Percentiles rank a stretch among this genome's conserved stretches.
Evolutionary conservation across 1,140 invertebrate species (phyloP).

Genomic region (Sycobia sp.): DNA sequence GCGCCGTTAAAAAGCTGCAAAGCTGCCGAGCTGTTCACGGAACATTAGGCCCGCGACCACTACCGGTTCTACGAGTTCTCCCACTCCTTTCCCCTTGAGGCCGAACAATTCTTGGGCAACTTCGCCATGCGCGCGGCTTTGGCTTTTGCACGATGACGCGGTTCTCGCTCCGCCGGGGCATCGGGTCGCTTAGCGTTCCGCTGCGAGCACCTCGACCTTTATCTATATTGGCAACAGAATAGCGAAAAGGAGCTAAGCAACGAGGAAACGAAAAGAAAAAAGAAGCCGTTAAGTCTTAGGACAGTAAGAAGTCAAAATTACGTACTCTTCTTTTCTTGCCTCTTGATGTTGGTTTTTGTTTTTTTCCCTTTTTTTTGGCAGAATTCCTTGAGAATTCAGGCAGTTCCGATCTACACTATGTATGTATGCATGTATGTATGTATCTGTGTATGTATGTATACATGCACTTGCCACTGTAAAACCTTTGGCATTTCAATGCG

Average conservation of each 20-base stretch:
- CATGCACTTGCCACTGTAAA: neutral
- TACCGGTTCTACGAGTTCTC: conserved; percentile 49
- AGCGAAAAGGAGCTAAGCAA: too few relatives aligned
- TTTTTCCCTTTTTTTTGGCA: too few relatives aligned
- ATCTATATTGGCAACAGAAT: conserved; percentile 3
- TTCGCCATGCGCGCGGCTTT: neutral
- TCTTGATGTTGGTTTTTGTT: too few relatives aligned
- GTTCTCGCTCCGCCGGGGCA: conserved; percentile 26
- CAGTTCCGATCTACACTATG: too few relatives aligned
- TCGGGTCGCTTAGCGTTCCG: too few relatives aligned
- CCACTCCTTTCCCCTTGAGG: neutral
- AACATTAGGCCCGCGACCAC: conserved; percentile 36
- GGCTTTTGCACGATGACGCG: conserved; percentile 4
- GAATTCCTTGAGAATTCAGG: too few relatives aligned
- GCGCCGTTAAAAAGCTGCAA: too few relatives aligned
- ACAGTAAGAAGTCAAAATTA: neutral
- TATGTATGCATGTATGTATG: too few relatives aligned
- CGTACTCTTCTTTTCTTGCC: neutral
- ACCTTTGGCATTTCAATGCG: conserved; percentile 6
- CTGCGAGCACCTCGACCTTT: conserved; percentile 40
- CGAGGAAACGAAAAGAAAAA: neutral
- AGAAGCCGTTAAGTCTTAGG: neutral
- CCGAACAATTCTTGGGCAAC: neutral
- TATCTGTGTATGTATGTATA: neutral
- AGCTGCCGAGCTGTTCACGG: too few relatives aligned